Conservation (phyloP, 2,797 vertebrate species). For the Rhynchonycteris naso region DNA sequence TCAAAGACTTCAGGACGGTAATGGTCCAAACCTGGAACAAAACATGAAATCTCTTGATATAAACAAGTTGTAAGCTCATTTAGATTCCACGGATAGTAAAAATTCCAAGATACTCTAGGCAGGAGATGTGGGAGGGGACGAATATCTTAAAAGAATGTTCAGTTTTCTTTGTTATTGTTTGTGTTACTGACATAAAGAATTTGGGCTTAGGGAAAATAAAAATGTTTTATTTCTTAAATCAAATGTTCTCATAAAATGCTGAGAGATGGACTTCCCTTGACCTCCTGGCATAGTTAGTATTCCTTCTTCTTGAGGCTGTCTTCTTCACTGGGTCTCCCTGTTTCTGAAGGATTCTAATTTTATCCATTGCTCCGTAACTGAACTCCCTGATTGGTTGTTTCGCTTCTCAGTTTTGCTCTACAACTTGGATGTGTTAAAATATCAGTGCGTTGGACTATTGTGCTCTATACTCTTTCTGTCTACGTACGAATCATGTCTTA, state of each 20-base stretch:
- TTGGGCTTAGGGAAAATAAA: constrained; percentile 58
- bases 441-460: background rate
- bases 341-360: background rate
- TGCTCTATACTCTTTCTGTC: background rate
- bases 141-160: constrained; percentile 54
- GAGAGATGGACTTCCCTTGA: background rate
- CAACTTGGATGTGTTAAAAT: background rate
- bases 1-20: constrained; percentile 98
- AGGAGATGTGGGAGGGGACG: background rate
- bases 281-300: background rate
- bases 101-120: constrained; percentile 58
- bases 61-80: constrained; percentile 73
- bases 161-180: constrained; percentile 60
- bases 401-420: background rate
- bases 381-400: background rate
- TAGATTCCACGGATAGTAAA: constrained; percentile 78
- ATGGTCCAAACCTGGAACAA: constrained; percentile 95
- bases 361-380: background rate
- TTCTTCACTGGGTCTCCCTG: background rate
- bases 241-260: constrained; percentile 12
- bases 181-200: constrained; percentile 50
- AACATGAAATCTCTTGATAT: constrained; percentile 65
- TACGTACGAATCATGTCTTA: background rate
- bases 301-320: background rate
- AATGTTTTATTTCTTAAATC: constrained; percentile 15